Percentiles rank a stretch among this genome's conserved stretches.
phyloP scores from a whole-genome alignment of 2,113 vertebrate species.

The Megaleporinus macrocephalus region DNA sequence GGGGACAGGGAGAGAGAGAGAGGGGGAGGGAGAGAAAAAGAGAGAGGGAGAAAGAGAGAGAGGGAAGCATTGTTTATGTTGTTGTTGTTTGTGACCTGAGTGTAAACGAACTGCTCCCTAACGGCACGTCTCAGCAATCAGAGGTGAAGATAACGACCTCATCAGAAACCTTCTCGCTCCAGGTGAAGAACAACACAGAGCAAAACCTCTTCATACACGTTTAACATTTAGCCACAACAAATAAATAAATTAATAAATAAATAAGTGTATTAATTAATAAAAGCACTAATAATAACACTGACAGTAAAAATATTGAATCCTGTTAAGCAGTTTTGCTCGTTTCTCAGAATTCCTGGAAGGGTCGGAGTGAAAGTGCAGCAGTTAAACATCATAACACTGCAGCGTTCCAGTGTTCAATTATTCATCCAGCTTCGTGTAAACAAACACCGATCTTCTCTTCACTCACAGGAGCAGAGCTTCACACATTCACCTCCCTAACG shows the following conservation, averaged over 20 bases:
- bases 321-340: not conserved
- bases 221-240: not conserved
- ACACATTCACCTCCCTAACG: too few relatives aligned
- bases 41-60: conserved; percentile 6
- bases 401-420: not conserved
- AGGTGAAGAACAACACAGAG: conserved; percentile 4
- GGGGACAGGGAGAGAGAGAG: too few relatives aligned
- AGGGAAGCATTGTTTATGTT: not conserved
- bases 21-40: conserved; percentile 4
- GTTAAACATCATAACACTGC: not conserved
- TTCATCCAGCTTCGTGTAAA: not conserved
- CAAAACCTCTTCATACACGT: not conserved
- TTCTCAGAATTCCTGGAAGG: not conserved
- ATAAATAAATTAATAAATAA: not conserved
- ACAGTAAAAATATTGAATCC: not conserved
- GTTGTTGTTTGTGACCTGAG: conserved; percentile 4
- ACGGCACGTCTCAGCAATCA: not conserved
- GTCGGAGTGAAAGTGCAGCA: not conserved
- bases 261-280: too few relatives aligned
- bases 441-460: not conserved
- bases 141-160: conserved; percentile 12
- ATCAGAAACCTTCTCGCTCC: conserved; percentile 35
- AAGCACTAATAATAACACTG: not conserved
- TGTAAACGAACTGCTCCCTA: conserved; percentile 14
- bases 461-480: not conserved